A percentile compares a stretch with the other conserved stretches of the same genome.
These are phyloP conservation scores for Vireo griseus DNA, from an alignment of 2,797 vertebrate genomes.

Conservation along the genomic window DNA sequence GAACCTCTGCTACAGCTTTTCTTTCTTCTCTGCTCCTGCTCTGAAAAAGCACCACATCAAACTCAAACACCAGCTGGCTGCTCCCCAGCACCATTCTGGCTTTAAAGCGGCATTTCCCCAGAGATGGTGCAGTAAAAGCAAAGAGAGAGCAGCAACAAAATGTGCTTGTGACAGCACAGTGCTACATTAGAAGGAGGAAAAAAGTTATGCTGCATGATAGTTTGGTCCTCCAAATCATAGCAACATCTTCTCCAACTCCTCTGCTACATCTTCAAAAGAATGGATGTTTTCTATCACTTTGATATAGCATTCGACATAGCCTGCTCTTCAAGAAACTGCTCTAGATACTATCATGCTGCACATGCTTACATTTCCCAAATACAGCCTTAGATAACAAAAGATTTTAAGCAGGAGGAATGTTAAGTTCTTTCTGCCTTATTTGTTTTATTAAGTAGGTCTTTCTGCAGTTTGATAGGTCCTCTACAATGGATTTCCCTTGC, in stretches of 20 bases:
- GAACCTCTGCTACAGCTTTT: background rate
- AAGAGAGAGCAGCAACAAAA: background rate
- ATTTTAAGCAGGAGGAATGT: background rate
- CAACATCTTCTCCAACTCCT: background rate
- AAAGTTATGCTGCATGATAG: background rate
- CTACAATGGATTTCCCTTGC: background rate
- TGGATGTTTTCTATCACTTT: background rate
- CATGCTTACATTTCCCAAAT: background rate
- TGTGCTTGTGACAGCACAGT: background rate
- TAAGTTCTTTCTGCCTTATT: background rate
- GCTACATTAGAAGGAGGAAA: background rate
- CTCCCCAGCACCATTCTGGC: background rate
- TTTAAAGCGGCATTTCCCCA: background rate
- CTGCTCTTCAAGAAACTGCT: background rate
- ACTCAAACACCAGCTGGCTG: background rate
- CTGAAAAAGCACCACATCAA: background rate
- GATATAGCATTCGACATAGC: rapidly evolving
- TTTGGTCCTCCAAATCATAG: background rate
- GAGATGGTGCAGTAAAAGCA: background rate
- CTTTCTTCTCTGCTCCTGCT: background rate
- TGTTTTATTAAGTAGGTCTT: background rate
- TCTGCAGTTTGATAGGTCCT: background rate
- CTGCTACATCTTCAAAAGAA: background rate
- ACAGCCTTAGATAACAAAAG: background rate
- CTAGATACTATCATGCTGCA: background rate